Evolutionary conservation across 2,888 invertebrate species (phyloP), one percentile per base, ranked within the genome.

Genomic region (Synanthedon vespiformis): DNA sequence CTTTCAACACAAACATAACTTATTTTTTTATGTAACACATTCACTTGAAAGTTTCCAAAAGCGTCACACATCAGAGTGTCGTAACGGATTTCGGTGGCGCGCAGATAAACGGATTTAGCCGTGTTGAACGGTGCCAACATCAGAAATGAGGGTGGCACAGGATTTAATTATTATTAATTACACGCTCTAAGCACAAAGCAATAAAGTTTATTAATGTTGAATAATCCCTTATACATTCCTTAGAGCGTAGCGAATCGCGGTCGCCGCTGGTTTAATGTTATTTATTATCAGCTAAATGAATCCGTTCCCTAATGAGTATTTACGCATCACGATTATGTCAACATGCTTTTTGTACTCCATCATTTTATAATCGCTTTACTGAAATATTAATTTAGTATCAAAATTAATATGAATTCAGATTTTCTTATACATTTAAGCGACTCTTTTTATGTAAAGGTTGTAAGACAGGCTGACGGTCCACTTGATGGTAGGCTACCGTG

Each of bases 151-250:
- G 60, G 57, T 61, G 58, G 58, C 57, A 59, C 57, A 40, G 58
- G 62, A 60, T 64, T 63, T 62, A 61, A 64, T 65, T 65, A 61
- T 62, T 64, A 66, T 66, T 64, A 65, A 67, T 67, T 65, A 67
- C 63, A 61, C 58, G 58, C 61, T 61, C 59, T 61, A 60, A 57
- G 27, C 34, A 57, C 57, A 56, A 53, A 55, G 57, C 62, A 65
- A 67, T 67, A 63, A 66, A 62, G 59, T 63, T 56, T 48, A 48
- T 48, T 48, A 48, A 48, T 22, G 48, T 48, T 22, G 48, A 48
- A 18, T 48, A 48, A 48, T 48, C 48, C 48, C 48, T 48, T 12
- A 48, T 48, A 18, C 48, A 48, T 22, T 48, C 48, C 22, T 48
- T 18, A 16, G 48, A 12, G 16, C 18, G 48, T 6, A 6, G 5